A percentile compares a stretch with the other conserved stretches of the same genome.
phyloP scores from a whole-genome alignment of 2,113 vertebrate genomes.

The Herpetotheres cachinnans region DNA sequence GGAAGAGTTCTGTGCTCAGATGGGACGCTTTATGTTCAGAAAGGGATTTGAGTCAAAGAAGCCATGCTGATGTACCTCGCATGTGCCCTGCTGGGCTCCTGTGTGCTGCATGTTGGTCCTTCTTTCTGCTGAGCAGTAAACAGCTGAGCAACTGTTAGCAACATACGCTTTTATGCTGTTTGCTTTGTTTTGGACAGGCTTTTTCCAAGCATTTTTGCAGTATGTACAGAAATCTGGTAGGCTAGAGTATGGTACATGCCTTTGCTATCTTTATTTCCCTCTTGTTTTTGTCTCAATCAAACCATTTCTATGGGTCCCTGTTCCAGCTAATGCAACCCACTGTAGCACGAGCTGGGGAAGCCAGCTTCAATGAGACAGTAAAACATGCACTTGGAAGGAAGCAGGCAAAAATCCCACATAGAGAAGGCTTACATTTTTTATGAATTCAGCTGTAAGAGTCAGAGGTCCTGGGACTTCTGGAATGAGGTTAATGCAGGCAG shows the following conservation, averaged over 20 bases:
- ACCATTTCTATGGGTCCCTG: not conserved
- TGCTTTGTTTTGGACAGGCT: not conserved
- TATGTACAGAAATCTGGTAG: not conserved
- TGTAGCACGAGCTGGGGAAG: not conserved
- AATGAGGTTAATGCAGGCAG: conserved; percentile 44
- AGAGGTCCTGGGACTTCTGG: conserved; percentile 43
- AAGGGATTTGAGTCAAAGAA: conserved; percentile 8
- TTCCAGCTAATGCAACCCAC: not conserved
- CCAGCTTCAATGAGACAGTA: not conserved
- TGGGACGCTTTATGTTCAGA: conserved; percentile 19
- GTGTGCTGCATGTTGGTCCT: not conserved
- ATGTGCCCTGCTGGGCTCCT: not conserved
- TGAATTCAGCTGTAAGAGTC: conserved; percentile 36
- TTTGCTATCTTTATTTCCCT: not conserved
- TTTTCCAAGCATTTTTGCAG: not conserved
- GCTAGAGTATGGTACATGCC: not conserved
- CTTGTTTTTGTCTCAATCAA: not conserved
- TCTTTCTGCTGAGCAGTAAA: not conserved
- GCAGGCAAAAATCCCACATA: not conserved
- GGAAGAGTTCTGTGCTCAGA: not conserved
- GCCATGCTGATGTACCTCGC: not conserved
- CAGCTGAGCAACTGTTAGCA: not conserved
- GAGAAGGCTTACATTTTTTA: not conserved
- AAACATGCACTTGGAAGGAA: not conserved
- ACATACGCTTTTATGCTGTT: not conserved